Evolutionary conservation across 1,140 invertebrate species (phyloP).

Genomic region (Drosophila seguyi): DNA sequence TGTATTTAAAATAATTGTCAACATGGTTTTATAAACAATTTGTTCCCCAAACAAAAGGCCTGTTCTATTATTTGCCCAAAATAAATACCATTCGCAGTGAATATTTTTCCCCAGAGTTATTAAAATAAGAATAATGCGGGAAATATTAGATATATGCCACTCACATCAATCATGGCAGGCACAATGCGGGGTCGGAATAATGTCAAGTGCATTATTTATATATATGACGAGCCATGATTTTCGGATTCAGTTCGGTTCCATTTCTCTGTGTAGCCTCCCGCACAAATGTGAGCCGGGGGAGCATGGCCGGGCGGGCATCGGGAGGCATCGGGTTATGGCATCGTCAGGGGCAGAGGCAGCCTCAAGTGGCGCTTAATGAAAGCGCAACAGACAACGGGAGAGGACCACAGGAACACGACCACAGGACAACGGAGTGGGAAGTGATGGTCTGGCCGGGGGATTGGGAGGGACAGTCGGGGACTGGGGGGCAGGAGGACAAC

Average conservation of each 20-base stretch:
- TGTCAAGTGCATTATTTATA: conserved; percentile 24
- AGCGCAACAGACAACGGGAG: conserved; percentile 74
- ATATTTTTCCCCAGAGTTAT: conserved; percentile 22
- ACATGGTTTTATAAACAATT: conserved; percentile 4
- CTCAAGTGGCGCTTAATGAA: conserved; percentile 80
- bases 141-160: conserved; percentile 16
- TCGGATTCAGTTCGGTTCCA: conserved; percentile 2
- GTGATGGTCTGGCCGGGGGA: conserved; percentile 6
- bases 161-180: conserved; percentile 12
- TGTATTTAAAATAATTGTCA: conserved; percentile 14
- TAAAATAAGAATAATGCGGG: conserved; percentile 10
- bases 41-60: not conserved
- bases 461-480: not conserved
- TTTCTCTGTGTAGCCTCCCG: conserved; percentile 28
- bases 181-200: not conserved
- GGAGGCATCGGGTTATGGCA: conserved; percentile 9
- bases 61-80: not conserved
- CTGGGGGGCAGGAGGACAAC: conserved; percentile 35
- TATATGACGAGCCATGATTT: not conserved
- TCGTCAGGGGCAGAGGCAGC: conserved; percentile 43
- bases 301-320: not conserved
- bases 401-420: conserved; percentile 58
- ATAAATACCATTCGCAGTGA: not conserved
- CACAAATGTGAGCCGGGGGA: conserved; percentile 73
- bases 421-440: conserved; percentile 33